Conservation (phyloP, 2,797 vertebrate species). For the Pseudochirops corinnae region DNA sequence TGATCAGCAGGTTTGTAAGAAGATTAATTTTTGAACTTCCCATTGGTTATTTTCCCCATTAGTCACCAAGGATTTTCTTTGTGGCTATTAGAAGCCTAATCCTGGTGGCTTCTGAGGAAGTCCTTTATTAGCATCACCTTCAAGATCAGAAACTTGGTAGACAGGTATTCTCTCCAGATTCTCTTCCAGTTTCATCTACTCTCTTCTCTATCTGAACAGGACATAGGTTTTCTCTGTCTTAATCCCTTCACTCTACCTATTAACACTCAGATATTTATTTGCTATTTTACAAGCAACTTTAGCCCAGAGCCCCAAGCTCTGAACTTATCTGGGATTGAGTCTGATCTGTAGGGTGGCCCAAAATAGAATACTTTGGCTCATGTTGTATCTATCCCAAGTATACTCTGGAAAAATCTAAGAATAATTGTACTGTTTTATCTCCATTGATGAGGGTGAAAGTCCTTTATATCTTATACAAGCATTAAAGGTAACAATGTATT, state of each 20-base stretch:
- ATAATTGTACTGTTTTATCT: neutral
- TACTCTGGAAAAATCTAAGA: neutral
- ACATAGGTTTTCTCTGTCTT: neutral
- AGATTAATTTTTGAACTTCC: neutral
- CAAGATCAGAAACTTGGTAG: neutral
- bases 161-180: neutral
- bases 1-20: neutral
- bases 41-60: neutral
- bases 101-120: neutral
- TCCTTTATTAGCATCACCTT: neutral
- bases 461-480: neutral
- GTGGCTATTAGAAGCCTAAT: fast-evolving
- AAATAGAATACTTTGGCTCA: neutral
- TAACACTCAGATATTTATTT: neutral
- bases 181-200: neutral
- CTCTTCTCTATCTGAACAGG: neutral
- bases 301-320: neutral
- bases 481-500: neutral
- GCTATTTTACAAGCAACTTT: neutral
- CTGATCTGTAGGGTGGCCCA: neutral
- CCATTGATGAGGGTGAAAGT: neutral
- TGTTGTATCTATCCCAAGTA: neutral
- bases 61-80: neutral
- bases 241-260: neutral
- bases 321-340: neutral